Evolutionary conservation across 2,113 vertebrate genomes (phyloP), one percentile per base, ranked within the genome.

Genomic region (Leptobrachium leishanense): DNA sequence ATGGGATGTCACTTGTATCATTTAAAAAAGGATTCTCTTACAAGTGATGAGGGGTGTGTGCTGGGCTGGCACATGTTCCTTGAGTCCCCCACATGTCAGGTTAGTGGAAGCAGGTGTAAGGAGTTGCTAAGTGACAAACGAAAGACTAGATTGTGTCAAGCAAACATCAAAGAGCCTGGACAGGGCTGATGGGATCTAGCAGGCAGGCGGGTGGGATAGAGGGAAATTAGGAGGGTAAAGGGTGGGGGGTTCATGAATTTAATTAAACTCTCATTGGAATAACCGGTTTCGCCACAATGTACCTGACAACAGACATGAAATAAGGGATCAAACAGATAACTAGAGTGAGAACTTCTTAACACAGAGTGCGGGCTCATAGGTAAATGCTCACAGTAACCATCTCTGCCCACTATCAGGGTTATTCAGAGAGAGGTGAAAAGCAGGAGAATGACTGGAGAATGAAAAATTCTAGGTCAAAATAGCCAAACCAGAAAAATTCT

Each of bases 71-170:
- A 10, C 41, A 39, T 5, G 71, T 3, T 12, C 11, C 0, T 39
- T 63, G 74, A 1, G 82, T 46, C 71, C 73, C 55, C 1, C 3
- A 46, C 44, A 46, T 41, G n/a, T 6, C 66, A 57, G 55, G 40
- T 62, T 39, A 43, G 12, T 5, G 76, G 71, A 75, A 63, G 81
- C 84, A 82, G 87, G 85, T 85, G 82, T 78, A 40, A 85, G 84
- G 83, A 86, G 84, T 84, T 87, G 85, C 85, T 86, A 81, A 84
- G 81, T 39, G 72, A 83, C 59, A n/a, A 68, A 6, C 82, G 84
- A 86, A 7, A 84, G 87, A 68, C 86, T 50, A 6, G 63, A 70
- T 57, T 57, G 64, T 74, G 85, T 83, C 81, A 72, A 2, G 53
- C 31, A 78, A 81, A 65, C 82, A 74, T 80, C 53, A 81, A 20